Percentiles rank a stretch among this genome's conserved stretches.
These are phyloP conservation scores for Agonopterix arenella DNA, from an alignment of 2,888 invertebrate genomes.

Conservation along the genomic window DNA sequence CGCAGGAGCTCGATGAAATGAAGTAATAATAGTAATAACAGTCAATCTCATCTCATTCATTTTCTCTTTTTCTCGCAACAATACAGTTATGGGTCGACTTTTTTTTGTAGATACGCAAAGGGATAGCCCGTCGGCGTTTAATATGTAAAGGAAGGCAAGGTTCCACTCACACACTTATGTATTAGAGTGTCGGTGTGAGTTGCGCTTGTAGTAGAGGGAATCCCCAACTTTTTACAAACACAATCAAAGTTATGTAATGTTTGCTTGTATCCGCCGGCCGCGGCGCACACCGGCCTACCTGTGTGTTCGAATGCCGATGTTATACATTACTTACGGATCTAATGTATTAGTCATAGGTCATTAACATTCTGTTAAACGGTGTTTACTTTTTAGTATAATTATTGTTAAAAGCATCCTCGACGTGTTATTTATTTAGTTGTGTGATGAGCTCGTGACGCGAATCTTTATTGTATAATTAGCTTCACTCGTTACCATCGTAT, in stretches of 20 bases:
- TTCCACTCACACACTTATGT: slow-evolving; percentile 63
- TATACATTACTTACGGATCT: slow-evolving; percentile 59
- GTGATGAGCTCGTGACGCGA: neutral
- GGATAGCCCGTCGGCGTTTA: slow-evolving; percentile 73
- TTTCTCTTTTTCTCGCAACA: slow-evolving; percentile 67
- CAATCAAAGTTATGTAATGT: slow-evolving; percentile 77
- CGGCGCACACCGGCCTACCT: slow-evolving; percentile 55
- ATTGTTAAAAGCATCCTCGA: slow-evolving; percentile 38
- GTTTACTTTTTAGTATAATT: slow-evolving; percentile 52
- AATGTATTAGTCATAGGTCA: slow-evolving; percentile 69
- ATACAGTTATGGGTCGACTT: slow-evolving; percentile 63
- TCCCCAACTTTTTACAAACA: slow-evolving; percentile 77
- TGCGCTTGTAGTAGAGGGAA: slow-evolving; percentile 72
- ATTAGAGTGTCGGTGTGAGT: slow-evolving; percentile 51
- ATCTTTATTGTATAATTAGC: too few relatives aligned
- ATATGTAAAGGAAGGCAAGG: slow-evolving; percentile 77
- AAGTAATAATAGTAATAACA: slow-evolving; percentile 73
- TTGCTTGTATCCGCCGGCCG: slow-evolving; percentile 65
- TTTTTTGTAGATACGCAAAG: slow-evolving; percentile 73
- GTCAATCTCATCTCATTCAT: slow-evolving; percentile 72
- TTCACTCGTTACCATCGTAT: too few relatives aligned
- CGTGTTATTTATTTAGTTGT: slow-evolving; percentile 14
- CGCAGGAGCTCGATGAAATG: slow-evolving; percentile 62
- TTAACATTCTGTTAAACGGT: slow-evolving; percentile 61
- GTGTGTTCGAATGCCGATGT: slow-evolving; percentile 71